phyloP scores from a whole-genome alignment of 2,888 invertebrate species.

The Ctena decussata region DNA sequence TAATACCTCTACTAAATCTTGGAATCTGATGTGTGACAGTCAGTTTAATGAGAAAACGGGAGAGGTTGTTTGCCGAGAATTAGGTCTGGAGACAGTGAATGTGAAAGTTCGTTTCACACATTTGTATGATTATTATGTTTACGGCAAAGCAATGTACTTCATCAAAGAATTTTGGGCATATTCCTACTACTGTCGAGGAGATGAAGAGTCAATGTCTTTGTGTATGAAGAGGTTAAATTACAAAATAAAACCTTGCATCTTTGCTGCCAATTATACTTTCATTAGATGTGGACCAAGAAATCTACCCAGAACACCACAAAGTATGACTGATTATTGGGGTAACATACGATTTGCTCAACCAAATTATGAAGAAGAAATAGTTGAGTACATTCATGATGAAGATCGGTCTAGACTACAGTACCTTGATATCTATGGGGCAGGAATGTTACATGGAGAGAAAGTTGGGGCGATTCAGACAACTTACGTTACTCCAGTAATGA shows the following conservation, averaged over 20 bases:
- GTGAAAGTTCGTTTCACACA: slow-evolving; percentile 92
- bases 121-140: slow-evolving; percentile 84
- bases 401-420: slow-evolving; percentile 92
- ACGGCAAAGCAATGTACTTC: slow-evolving; percentile 84
- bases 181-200: slow-evolving; percentile 85
- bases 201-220: slow-evolving; percentile 86
- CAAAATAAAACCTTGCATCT: slow-evolving; percentile 91
- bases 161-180: slow-evolving; percentile 86
- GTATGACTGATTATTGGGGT: slow-evolving; percentile 91
- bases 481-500: slow-evolving; percentile 94
- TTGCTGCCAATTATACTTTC: slow-evolving; percentile 95
- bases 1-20: slow-evolving; percentile 97
- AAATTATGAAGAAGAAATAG: slow-evolving; percentile 93
- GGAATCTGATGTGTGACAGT: slow-evolving; percentile 98
- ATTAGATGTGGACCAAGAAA: slow-evolving; percentile 92
- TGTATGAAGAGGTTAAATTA: slow-evolving; percentile 94
- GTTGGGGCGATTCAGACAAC: slow-evolving; percentile 96
- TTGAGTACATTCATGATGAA: slow-evolving; percentile 87
- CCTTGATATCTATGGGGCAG: slow-evolving; percentile 95
- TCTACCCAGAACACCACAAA: slow-evolving; percentile 60
- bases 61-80: slow-evolving; percentile 97
- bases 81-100: slow-evolving; percentile 96
- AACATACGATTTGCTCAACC: slow-evolving; percentile 97
- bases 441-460: slow-evolving; percentile 97
- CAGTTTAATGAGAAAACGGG: slow-evolving; percentile 98